These are phyloP conservation scores for Phainopepla nitens DNA, from an alignment of 2,113 vertebrate genomes.

Conservation along the genomic window DNA sequence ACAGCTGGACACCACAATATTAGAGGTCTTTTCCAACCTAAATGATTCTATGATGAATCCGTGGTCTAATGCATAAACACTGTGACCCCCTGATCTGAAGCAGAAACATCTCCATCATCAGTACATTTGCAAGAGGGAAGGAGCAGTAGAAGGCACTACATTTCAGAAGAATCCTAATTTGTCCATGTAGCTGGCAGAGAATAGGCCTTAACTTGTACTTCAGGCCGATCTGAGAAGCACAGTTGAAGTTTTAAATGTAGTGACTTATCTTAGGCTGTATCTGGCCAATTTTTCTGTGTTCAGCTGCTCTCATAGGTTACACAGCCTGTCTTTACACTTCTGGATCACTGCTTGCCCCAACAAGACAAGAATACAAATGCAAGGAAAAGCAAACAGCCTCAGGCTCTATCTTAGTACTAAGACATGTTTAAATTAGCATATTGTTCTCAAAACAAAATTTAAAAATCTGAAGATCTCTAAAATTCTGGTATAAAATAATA, in stretches of 20 bases:
- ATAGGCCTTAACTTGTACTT: not conserved
- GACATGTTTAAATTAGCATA: not conserved
- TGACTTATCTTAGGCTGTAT: not conserved
- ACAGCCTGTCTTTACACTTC: not conserved
- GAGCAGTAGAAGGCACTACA: not conserved
- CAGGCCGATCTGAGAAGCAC: not conserved
- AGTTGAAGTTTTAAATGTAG: not conserved
- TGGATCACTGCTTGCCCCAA: not conserved
- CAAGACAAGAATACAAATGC: conserved; percentile 13
- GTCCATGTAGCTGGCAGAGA: not conserved
- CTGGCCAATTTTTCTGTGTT: not conserved
- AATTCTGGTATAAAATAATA: not conserved
- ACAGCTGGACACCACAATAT: not conserved
- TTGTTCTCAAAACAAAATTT: not conserved
- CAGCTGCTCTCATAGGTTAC: conserved; percentile 4
- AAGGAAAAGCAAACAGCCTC: conserved; percentile 10
- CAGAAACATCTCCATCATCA: not conserved
- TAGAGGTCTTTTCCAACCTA: not conserved
- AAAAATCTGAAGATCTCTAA: not conserved
- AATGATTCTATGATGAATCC: not conserved
- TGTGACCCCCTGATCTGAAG: not conserved
- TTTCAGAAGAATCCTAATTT: not conserved
- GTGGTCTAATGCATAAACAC: not conserved
- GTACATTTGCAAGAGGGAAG: not conserved
- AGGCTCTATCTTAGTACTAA: not conserved